Conservation (phyloP, 2,113 vertebrate species). For the Centropristis striata region DNA sequence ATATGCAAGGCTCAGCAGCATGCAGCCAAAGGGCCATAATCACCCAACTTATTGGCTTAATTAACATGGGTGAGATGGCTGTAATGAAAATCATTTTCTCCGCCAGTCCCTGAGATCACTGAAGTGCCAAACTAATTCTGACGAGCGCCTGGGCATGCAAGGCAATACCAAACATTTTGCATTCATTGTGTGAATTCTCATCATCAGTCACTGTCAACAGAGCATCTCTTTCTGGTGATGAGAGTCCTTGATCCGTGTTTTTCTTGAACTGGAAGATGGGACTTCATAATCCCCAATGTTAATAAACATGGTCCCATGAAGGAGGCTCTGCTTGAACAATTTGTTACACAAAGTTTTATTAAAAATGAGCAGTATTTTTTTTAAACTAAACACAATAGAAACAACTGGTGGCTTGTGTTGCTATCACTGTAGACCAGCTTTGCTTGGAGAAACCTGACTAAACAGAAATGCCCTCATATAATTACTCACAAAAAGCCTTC, state of each 20-base stretch:
- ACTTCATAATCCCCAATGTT: slow-evolving; percentile 31
- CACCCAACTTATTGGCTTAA: slow-evolving; percentile 50
- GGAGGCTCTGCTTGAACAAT: slow-evolving; percentile 14
- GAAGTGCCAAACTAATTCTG: slow-evolving; percentile 45
- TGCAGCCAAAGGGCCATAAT: slow-evolving; percentile 46
- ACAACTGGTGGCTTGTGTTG: slow-evolving; percentile 7
- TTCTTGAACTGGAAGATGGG: slow-evolving; percentile 3
- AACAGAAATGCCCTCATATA: slow-evolving; percentile 49
- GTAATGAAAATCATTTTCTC: slow-evolving; percentile 57
- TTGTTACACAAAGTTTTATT: slow-evolving; percentile 17
- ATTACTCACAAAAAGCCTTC: slow-evolving; percentile 38
- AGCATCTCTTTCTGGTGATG: slow-evolving; percentile 21
- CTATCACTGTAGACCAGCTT: slow-evolving; percentile 48
- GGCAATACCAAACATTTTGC: slow-evolving; percentile 32
- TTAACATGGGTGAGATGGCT: slow-evolving; percentile 54
- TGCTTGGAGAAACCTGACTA: slow-evolving; percentile 45
- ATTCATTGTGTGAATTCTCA: slow-evolving; percentile 30
- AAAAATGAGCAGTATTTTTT: slow-evolving; percentile 22
- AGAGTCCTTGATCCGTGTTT: slow-evolving; percentile 33
- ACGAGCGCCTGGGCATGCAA: slow-evolving; percentile 29
- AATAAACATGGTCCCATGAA: slow-evolving; percentile 28
- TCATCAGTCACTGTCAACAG: slow-evolving; percentile 45
- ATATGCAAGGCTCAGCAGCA: slow-evolving; percentile 5
- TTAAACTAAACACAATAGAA: slow-evolving; percentile 14
- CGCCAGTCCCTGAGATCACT: slow-evolving; percentile 50